These are phyloP conservation scores for Glyptemys insculpta DNA, from an alignment of 2,797 vertebrate genomes.

Conservation along the genomic window DNA sequence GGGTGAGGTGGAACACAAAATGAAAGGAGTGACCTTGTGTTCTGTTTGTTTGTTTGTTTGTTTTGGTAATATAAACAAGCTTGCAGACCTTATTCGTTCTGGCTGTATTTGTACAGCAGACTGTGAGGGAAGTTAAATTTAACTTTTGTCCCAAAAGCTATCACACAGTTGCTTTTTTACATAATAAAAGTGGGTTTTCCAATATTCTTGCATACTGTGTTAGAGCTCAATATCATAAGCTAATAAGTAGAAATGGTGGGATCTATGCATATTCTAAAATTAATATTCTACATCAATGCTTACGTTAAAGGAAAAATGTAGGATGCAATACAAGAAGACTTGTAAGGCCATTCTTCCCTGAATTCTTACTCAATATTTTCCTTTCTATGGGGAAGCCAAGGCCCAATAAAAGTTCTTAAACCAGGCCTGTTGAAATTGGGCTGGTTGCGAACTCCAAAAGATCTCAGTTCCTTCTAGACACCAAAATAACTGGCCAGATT, in stretches of 20 bases:
- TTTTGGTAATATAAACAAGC: background rate
- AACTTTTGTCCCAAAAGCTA: background rate
- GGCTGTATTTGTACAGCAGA: background rate
- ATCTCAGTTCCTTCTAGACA: background rate
- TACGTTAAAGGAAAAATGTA: background rate
- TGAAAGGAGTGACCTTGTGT: background rate
- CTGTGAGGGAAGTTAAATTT: background rate
- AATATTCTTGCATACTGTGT: background rate
- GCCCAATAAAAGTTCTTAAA: background rate
- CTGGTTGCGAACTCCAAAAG: background rate
- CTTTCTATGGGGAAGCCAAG: background rate
- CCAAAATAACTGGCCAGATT: background rate
- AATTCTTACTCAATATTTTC: background rate
- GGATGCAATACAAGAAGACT: background rate
- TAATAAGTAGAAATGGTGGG: background rate
- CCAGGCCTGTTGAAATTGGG: background rate
- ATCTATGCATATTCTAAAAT: too few species aligned
- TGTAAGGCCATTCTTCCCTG: background rate
- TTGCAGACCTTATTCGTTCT: background rate
- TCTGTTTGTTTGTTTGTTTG: background rate
- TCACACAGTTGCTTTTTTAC: background rate
- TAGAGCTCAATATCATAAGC: background rate
- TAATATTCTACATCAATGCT: background rate
- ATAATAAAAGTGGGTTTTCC: background rate
- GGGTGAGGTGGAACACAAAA: conserved; percentile 23